These are phyloP conservation scores for Perca flavescens DNA, from an alignment of 2,113 vertebrate genomes.

Conservation along the genomic window DNA sequence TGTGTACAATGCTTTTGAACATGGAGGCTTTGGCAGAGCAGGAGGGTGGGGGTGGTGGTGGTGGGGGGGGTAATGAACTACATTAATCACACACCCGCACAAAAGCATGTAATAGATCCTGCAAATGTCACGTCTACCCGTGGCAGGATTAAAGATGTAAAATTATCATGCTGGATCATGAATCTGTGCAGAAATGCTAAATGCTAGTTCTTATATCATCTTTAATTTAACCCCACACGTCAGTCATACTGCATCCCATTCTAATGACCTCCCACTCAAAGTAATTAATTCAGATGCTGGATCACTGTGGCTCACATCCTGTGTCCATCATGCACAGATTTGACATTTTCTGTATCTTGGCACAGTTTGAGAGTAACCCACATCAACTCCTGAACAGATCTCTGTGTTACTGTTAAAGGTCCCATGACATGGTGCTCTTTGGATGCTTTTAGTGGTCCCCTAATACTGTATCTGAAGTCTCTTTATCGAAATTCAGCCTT, in stretches of 20 bases:
- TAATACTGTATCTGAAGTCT: too few relatives aligned
- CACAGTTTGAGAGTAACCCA: not conserved
- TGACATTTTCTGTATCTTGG: not conserved
- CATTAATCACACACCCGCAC: constrained; percentile 39
- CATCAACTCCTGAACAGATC: not conserved
- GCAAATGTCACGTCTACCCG: not conserved
- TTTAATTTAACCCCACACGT: not conserved
- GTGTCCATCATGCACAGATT: not conserved
- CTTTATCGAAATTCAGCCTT: too few relatives aligned
- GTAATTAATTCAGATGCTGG: constrained; percentile 24
- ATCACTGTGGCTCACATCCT: not conserved
- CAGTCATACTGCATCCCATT: not conserved
- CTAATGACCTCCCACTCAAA: constrained; percentile 24
- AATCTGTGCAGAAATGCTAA: not conserved
- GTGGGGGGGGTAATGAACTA: not conserved
- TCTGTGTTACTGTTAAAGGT: not conserved
- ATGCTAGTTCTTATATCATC: not conserved
- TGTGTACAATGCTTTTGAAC: constrained; percentile 48
- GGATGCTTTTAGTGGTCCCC: too few relatives aligned
- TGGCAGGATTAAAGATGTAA: not conserved
- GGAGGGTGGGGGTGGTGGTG: too few relatives aligned
- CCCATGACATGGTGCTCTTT: too few relatives aligned
- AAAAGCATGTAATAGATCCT: constrained; percentile 14
- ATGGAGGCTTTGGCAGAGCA: constrained; percentile 20
- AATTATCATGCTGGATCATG: not conserved